Conservation (phyloP, 2,113 vertebrate species). For the Octodon degus region DNA sequence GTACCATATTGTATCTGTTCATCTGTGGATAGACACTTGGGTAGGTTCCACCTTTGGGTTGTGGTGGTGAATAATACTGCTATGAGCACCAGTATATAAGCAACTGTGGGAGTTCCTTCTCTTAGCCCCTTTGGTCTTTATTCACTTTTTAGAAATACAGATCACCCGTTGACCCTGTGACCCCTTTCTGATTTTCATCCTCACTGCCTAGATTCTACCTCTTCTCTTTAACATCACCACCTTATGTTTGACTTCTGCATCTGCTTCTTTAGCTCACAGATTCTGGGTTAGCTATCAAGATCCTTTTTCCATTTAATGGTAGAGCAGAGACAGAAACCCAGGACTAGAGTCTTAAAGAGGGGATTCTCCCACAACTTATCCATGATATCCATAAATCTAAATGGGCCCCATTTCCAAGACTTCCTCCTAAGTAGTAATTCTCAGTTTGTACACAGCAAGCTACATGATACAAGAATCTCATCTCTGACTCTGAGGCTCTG, state of each 20-base stretch:
- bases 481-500: not conserved
- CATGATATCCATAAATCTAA: not conserved
- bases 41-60: not conserved
- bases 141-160: not conserved
- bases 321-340: not conserved
- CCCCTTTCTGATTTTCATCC: not conserved
- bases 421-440: not conserved
- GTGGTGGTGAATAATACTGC: not conserved
- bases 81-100: not conserved
- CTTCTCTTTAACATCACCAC: not conserved
- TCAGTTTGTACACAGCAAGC: not conserved
- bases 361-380: not conserved
- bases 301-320: not conserved
- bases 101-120: not conserved
- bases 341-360: not conserved
- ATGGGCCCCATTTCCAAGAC: not conserved
- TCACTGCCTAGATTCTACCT: not conserved
- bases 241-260: no score
- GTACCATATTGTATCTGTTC: not conserved
- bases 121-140: not conserved
- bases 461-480: not conserved
- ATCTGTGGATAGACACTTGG: not conserved
- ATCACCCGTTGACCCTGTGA: not conserved
- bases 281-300: not conserved
- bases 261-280: not conserved